A percentile compares a stretch with the other conserved stretches of the same genome.
These are phyloP conservation scores for Antechinus stuartii DNA, from an alignment of 2,113 vertebrate species.

Conservation along the genomic window DNA sequence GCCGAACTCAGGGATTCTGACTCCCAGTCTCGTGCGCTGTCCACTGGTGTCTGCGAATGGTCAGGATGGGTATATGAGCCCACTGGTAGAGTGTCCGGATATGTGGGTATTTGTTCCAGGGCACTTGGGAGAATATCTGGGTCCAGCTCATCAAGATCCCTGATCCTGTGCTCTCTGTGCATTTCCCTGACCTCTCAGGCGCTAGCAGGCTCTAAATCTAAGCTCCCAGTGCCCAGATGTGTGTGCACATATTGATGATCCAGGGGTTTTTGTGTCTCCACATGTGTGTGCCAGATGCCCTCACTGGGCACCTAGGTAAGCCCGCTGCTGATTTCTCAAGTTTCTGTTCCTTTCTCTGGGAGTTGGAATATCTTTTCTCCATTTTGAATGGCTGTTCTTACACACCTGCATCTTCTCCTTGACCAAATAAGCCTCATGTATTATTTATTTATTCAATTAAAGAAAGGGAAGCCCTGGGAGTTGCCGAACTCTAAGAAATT, in stretches of 20 bases:
- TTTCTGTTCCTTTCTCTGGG: background rate
- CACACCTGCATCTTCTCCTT: conserved; percentile 23
- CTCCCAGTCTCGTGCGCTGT: background rate
- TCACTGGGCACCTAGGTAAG: background rate
- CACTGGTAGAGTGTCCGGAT: no score
- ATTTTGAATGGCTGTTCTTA: background rate
- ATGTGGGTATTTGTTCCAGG: background rate
- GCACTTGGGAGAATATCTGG: background rate
- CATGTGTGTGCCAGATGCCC: background rate
- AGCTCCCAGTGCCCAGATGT: background rate
- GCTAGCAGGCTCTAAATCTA: background rate
- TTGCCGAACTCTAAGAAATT: conserved; percentile 25
- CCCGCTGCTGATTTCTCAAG: background rate
- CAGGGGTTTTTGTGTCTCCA: background rate
- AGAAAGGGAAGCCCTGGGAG: conserved; percentile 52
- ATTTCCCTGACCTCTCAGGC: background rate
- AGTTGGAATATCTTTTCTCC: background rate
- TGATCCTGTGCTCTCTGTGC: background rate
- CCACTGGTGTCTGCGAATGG: background rate
- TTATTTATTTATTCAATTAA: conserved; percentile 74
- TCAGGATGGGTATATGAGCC: background rate
- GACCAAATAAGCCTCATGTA: conserved; percentile 10
- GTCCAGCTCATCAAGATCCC: background rate
- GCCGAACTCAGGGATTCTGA: background rate
- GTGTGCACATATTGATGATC: background rate